A percentile compares a stretch with the other conserved stretches of the same genome.
These are phyloP conservation scores for Bombus picipes DNA, from an alignment of 1,140 invertebrate species.

Conservation along the genomic window DNA sequence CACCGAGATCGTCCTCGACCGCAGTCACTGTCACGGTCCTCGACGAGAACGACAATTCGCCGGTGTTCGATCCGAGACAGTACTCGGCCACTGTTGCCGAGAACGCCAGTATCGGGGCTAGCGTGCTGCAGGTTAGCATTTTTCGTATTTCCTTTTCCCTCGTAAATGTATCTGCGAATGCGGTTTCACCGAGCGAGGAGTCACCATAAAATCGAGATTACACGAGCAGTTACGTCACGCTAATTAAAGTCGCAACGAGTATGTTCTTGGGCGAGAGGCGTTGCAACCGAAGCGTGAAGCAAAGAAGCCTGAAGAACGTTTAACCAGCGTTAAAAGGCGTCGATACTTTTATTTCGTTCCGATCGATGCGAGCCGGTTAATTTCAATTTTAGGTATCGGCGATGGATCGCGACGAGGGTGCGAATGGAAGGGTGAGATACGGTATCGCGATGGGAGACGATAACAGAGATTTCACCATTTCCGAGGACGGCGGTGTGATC, in stretches of 20 bases:
- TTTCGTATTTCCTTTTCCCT: background rate
- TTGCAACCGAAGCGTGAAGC: background rate
- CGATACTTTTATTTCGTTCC: background rate
- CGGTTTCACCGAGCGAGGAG: background rate
- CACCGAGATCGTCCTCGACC: constrained; percentile 88
- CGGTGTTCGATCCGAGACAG: constrained; percentile 93
- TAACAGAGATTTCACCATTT: constrained; percentile 94
- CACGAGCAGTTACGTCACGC: constrained; percentile 4
- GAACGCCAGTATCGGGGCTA: constrained; percentile 96
- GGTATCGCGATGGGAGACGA: constrained; percentile 94
- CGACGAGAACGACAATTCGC: constrained; percentile 97
- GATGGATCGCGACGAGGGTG: constrained; percentile 94
- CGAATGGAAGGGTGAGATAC: constrained; percentile 94
- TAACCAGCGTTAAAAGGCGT: background rate
- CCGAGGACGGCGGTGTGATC: constrained; percentile 94
- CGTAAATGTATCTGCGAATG: background rate
- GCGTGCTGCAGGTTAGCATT: constrained; percentile 89
- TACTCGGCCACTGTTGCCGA: constrained; percentile 95
- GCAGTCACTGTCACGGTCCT: constrained; percentile 89
- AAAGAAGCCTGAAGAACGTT: background rate
- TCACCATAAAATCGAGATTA: background rate
- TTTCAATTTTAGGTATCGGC: constrained; percentile 87
- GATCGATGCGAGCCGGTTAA: background rate
- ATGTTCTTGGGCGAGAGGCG: background rate
- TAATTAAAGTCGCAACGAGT: background rate